Base-by-base conservation (phyloP, 2,113 vertebrate genomes). In the Boulengeromyrus knoepffleri region DNA sequence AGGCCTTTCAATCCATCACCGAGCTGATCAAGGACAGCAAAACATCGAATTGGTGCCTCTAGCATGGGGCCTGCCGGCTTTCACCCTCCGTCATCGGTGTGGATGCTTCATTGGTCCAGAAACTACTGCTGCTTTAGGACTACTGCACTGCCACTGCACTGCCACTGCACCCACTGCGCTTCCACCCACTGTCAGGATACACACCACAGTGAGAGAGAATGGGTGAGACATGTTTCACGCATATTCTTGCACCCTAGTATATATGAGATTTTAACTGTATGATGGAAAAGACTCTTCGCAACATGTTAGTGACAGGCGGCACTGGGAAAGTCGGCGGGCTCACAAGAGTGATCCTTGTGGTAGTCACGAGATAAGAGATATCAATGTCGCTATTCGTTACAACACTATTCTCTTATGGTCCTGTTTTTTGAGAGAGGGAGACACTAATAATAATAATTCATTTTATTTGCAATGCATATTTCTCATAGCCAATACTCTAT, bases 1-100 rank as follows among this genome's bases (percentile, higher is more conserved):
- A 98, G 91, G 96, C 96, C 39, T 95, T 97, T 89, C 83, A 91
- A 0, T 88, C 95, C 3, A 89, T 99, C 90, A 92, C 86, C 88
- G 95, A 94, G 52, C 92, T 98, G 66, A 95, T 97, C 91, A 95
- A 94, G 84, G 94, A 89, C 74, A 92, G 17, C 0, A 45, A 47
- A 47, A 21, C 3, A n/a, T 21, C 21, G 4, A 47, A 8, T 19
- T n/a, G 45, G 45, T n/a, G 45, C 8, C 83, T 47, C 8, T 42
- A 24, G 21, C 39, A 47, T 42, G 36, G 36, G 13, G 36, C 13
- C 36, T 27, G 15, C 7, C 13, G 5, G 36, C 4, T 80, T 80
- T 10, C 36, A 42, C 27, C n/a, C n/a, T 3, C 27, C 3, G 9
- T 77, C 17, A 19, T 19, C 39, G 15, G 36, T 80, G 15, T 39